A percentile compares a stretch with the other conserved stretches of the same genome.
phyloP scores from a whole-genome alignment of 2,113 vertebrate species.

The Lampris incognitus region DNA sequence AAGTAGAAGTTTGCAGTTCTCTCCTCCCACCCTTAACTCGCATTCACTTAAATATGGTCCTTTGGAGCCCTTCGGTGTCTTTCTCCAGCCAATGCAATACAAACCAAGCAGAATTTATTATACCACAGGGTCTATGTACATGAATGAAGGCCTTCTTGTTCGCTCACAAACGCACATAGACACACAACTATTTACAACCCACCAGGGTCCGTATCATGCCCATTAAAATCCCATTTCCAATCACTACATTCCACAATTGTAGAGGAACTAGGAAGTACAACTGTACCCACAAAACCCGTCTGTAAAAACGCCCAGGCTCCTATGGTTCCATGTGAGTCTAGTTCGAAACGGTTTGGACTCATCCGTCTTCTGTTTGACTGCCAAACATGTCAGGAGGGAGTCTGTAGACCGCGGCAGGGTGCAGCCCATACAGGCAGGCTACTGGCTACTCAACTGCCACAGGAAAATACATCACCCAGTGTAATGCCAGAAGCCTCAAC shows the following conservation, averaged over 20 bases:
- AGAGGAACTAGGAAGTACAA: slow-evolving; percentile 44
- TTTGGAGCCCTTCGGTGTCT: slow-evolving; percentile 18
- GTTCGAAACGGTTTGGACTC: slow-evolving; percentile 16
- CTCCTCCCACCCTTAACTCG: not conserved
- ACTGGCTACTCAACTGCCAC: slow-evolving; percentile 37
- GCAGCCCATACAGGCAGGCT: slow-evolving; percentile 28
- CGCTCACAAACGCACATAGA: slow-evolving; percentile 20
- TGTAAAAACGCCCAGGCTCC: slow-evolving; percentile 46
- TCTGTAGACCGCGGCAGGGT: slow-evolving; percentile 12
- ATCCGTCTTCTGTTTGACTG: slow-evolving; percentile 55
- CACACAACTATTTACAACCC: slow-evolving; percentile 40
- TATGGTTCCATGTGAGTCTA: slow-evolving; percentile 9
- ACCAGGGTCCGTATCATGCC: slow-evolving; percentile 27
- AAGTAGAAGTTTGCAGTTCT: slow-evolving; percentile 11
- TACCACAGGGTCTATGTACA: slow-evolving; percentile 16
- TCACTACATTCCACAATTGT: slow-evolving; percentile 50
- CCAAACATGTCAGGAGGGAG: slow-evolving; percentile 51
- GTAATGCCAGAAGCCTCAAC: slow-evolving; percentile 55
- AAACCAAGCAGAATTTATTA: slow-evolving; percentile 41
- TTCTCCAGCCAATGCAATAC: slow-evolving; percentile 27
- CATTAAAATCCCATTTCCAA: slow-evolving; percentile 49
- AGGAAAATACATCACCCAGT: slow-evolving; percentile 71
- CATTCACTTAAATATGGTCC: slow-evolving; percentile 6
- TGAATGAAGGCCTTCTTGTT: slow-evolving; percentile 10
- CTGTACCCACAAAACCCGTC: slow-evolving; percentile 45